Evolutionary conservation across 2,888 invertebrate genomes (phyloP), one percentile per base, ranked within the genome.

Genomic region (Lypha dubia): DNA sequence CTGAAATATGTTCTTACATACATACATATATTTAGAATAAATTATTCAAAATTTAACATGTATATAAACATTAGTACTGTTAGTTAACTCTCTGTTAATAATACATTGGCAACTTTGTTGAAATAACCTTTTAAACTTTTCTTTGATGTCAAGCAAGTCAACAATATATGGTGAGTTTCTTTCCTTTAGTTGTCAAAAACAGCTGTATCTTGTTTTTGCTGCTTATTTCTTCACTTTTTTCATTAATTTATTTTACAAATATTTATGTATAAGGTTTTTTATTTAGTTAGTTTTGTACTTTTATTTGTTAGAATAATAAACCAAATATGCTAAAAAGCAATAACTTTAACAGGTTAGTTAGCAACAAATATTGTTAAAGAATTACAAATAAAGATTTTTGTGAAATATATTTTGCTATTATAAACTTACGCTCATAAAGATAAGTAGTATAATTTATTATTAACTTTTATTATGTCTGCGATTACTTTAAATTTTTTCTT

Each of bases 241-340:
- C 62, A 46, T 70, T 63, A 65, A 35, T 67, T 49, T 20, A 41
- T 80, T 71, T 68, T 17, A n/a, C 17, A 70, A 46, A 17, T 71
- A 46, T 44, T 82, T 82, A n/a, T n/a, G n/a, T n/a, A 24, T n/a
- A 32, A 74, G 35, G 17, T 49, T 9, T 74, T 68, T 17, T 60
- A 58, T 46, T 67, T 75, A 56, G 7, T 68, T 74, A 68, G 51
- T 38, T 60, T 81, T 56, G 8, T 68, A 49, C 20, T 22, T 11
- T 58, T 60, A 51, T 24, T 70, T 76, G 24, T 20, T 62, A 41
- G 20, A 67, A 51, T 46, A 51, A 53, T 74, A 24, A 76, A 65
- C 32, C 28, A 83, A 56, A 79, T 70, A 90, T 90, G 90, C 85
- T 90, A 15, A 89, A 87, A 86, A 90, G 89, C 77, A 90, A 90